Evolutionary conservation across 2,113 vertebrate genomes (phyloP).

Genomic region (Taxidea taxus): DNA sequence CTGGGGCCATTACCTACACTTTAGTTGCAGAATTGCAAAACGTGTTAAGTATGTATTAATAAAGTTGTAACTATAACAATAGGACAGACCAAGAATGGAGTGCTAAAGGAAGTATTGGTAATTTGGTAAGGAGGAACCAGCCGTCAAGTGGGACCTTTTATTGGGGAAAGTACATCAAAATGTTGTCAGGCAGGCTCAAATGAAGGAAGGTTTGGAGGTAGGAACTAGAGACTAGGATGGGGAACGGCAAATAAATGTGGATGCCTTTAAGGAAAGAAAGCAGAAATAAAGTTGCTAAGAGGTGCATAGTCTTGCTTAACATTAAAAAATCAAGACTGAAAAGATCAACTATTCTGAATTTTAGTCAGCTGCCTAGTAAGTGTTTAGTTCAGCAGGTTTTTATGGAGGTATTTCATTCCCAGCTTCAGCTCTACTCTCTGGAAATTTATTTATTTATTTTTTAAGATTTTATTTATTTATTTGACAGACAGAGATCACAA

Average conservation of each 20-base stretch:
- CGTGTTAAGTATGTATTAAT: neutral
- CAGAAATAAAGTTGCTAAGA: neutral
- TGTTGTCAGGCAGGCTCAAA: neutral
- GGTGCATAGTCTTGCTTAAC: neutral
- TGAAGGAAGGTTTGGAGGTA: neutral
- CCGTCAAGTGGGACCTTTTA: neutral
- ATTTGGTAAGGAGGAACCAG: neutral
- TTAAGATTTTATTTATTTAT: no score
- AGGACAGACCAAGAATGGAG: neutral
- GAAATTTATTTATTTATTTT: no score
- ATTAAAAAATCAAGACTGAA: slow-evolving; percentile 1
- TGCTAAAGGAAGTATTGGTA: neutral
- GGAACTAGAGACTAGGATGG: neutral
- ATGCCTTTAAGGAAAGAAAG: neutral
- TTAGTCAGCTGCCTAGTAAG: neutral
- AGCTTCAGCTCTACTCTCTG: slow-evolving; percentile 4
- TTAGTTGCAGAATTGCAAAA: slow-evolving; percentile 19
- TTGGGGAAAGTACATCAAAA: neutral
- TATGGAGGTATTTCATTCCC: neutral
- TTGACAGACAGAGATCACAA: no score
- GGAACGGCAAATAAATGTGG: neutral
- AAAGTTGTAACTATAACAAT: neutral
- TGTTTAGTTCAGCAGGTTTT: neutral
- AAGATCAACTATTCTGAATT: neutral
- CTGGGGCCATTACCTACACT: neutral